Conservation (phyloP, 2,888 invertebrate genomes). For the Patella pellucida region DNA sequence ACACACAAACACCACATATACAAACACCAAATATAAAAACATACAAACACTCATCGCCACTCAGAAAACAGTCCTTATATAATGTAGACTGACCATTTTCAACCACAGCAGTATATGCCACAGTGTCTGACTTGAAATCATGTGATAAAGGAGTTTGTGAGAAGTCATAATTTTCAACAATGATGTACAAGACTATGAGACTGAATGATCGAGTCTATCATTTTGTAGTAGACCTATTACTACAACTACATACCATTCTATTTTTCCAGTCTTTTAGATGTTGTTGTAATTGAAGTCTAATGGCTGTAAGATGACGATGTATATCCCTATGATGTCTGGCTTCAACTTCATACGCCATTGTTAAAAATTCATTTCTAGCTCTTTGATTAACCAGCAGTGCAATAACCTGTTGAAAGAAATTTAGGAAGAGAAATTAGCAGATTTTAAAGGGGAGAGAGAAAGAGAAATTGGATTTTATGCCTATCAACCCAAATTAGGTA, state of each 20-base stretch:
- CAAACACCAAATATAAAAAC: background rate
- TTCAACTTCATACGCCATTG: constrained; percentile 66
- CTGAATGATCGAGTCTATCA: background rate
- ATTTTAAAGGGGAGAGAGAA: background rate
- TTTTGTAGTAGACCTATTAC: background rate
- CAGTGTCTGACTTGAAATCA: no score
- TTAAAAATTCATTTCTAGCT: constrained; percentile 66
- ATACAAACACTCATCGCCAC: no score
- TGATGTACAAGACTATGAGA: background rate
- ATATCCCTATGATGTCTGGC: constrained; percentile 54
- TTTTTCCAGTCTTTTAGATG: constrained; percentile 46
- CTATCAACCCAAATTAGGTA: no score
- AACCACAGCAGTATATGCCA: no score
- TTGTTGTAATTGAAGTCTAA: constrained; percentile 45
- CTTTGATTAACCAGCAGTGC: constrained; percentile 59
- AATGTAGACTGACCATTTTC: no score
- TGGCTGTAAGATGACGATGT: constrained; percentile 58
- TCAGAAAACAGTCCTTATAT: no score
- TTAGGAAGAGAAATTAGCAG: background rate
- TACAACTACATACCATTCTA: constrained; percentile 57
- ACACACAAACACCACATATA: background rate
- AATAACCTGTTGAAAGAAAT: constrained; percentile 47
- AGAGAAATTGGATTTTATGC: no score
- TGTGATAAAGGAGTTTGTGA: background rate
- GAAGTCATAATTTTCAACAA: background rate